Evolutionary conservation across 2,888 invertebrate genomes (phyloP), one percentile per base, ranked within the genome.

Genomic region (Leptogaster cylindrica): DNA sequence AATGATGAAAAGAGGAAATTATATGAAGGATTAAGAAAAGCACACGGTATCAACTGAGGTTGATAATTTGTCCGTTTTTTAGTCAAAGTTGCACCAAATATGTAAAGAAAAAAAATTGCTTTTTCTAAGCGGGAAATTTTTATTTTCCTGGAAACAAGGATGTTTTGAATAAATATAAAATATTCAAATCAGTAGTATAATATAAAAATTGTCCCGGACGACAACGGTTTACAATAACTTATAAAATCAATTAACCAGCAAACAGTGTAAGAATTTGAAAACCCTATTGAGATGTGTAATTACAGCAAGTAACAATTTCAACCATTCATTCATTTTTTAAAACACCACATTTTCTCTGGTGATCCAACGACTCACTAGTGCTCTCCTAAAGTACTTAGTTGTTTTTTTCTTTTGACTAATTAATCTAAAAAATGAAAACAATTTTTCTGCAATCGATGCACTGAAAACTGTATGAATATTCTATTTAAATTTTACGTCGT

Each of bases 11-110:
- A 85, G 67, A 78, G 84, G 33, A 84, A 86, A 66, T 76, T 89
- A 0, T 84, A 85, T 69, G 80, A 85, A 16, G 88, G 88, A n/a
- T 77, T 91, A 68, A 84, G 84, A 75, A 84, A 85, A 72, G 90
- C 90, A 0, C 91, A 91, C 75, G 90, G 90, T 3, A 71, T 81
- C 2, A 77, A 76, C 70, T 76, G 76, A 70, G 71, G 71, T 2
- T 46, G 23, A n/a, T 6, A n/a, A 23, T 14, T 28, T 51, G 51
- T 63, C 16, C 64, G 65, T 25, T 23, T 33, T 31, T 16, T 14
- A n/a, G n/a, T 46, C 8, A 10, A 10, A 23, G 18, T 44, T 44
- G 14, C 44, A 44, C 16, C 20, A 27, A 27, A 51, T n/a, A 23
- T n/a, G n/a, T n/a, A n/a, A n/a, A n/a, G n/a, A n/a, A n/a, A 10